phyloP scores from a whole-genome alignment of 2,888 invertebrate genomes.

The Platynereis dumerilii region DNA sequence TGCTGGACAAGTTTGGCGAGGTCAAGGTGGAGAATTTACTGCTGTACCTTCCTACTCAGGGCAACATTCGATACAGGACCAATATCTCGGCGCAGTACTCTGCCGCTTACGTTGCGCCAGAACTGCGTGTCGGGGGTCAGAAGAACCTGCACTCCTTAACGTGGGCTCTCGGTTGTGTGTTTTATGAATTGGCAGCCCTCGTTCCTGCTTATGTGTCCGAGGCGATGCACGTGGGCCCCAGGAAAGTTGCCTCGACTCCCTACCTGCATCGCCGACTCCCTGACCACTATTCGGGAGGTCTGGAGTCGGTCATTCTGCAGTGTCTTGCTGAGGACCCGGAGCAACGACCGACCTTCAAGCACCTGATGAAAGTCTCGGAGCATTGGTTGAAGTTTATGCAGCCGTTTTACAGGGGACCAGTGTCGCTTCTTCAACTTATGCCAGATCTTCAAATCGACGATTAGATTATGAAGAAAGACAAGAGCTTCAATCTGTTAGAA shows the following conservation, averaged over 20 bases:
- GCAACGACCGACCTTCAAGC: no score
- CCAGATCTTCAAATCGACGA: conserved; percentile 23
- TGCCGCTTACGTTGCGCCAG: conserved; percentile 41
- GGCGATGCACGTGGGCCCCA: no score
- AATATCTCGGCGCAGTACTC: conserved; percentile 23
- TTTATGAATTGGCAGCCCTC: conserved; percentile 42
- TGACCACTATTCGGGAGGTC: no score
- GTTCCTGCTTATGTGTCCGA: conserved; percentile 28
- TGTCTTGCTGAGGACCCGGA: no score
- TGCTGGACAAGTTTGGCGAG: conserved; percentile 43
- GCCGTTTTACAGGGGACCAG: conserved; percentile 11
- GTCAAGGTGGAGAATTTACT: conserved; percentile 49
- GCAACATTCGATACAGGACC: conserved; percentile 41
- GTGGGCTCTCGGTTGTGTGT: conserved; percentile 47
- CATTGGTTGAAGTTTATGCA: conserved; percentile 11
- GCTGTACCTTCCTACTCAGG: conserved; percentile 44
- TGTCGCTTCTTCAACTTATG: conserved; percentile 20
- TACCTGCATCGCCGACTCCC: no score
- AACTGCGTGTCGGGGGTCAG: conserved; percentile 36
- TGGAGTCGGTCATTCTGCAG: no score
- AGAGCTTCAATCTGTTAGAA: no score
- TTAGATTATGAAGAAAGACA: no score
- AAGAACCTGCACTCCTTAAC: conserved; percentile 35
- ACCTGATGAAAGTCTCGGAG: no score
- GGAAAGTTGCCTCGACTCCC: no score